phyloP scores from a whole-genome alignment of 1,140 invertebrate species.

The Platyura marginata region DNA sequence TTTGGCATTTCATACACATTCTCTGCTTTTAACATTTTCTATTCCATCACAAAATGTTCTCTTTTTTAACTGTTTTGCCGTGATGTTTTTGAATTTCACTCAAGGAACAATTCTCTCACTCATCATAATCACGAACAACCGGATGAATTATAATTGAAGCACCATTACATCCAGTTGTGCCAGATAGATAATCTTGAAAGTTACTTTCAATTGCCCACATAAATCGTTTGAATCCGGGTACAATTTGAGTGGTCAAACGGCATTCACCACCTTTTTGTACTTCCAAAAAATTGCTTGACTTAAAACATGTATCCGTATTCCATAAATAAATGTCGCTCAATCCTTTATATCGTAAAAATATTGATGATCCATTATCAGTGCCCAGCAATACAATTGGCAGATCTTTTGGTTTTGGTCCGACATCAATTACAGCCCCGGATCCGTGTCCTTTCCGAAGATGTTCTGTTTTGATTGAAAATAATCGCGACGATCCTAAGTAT shows the following conservation, averaged over 20 bases:
- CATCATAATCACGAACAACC: slow-evolving; percentile 23
- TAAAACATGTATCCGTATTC: slow-evolving; percentile 35
- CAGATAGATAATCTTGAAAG: slow-evolving; percentile 38
- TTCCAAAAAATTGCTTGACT: slow-evolving; percentile 30
- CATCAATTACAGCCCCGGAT: slow-evolving; percentile 29
- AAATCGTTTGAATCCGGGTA: slow-evolving; percentile 32
- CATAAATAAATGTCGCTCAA: slow-evolving; percentile 38
- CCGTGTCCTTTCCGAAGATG: slow-evolving; percentile 29
- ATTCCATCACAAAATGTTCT: no score
- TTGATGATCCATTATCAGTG: slow-evolving; percentile 31
- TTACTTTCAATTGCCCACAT: slow-evolving; percentile 45
- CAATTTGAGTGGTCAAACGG: slow-evolving; percentile 34
- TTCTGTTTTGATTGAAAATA: slow-evolving; percentile 33
- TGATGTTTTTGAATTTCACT: no score
- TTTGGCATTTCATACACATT: no score
- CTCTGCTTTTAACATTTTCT: no score
- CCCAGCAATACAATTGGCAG: slow-evolving; percentile 35
- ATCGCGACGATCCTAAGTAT: slow-evolving; percentile 30
- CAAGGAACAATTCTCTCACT: slow-evolving; percentile 8
- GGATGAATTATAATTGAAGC: slow-evolving; percentile 32
- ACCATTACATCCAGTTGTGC: slow-evolving; percentile 33
- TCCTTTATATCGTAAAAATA: slow-evolving; percentile 40
- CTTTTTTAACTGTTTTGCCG: no score
- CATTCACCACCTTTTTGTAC: slow-evolving; percentile 37
- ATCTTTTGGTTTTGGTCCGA: slow-evolving; percentile 30